Evolutionary conservation across 2,888 invertebrate genomes (phyloP).

Genomic region (Melanchra persicariae): DNA sequence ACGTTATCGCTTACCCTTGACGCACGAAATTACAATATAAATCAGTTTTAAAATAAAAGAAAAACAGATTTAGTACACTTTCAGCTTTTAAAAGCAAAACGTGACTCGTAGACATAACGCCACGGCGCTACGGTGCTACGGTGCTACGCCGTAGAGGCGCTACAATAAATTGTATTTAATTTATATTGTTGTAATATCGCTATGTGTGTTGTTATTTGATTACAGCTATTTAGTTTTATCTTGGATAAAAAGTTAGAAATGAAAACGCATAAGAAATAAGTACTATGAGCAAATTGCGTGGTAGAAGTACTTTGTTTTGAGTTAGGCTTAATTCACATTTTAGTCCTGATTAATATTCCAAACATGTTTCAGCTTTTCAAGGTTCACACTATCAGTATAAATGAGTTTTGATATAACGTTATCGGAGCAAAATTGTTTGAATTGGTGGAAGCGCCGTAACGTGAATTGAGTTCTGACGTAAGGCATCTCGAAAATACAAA

Average conservation of each 20-base stretch:
- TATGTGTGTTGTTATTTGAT: slow-evolving; percentile 59
- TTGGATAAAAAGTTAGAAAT: slow-evolving; percentile 30
- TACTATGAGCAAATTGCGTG: slow-evolving; percentile 51
- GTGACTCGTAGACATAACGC: slow-evolving; percentile 72
- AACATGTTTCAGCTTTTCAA: background rate
- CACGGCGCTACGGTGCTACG: slow-evolving; percentile 69
- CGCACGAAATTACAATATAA: slow-evolving; percentile 63
- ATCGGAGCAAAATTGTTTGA: background rate
- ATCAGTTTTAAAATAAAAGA: slow-evolving; percentile 66
- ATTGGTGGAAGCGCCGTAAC: background rate
- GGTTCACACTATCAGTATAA: slow-evolving; percentile 3
- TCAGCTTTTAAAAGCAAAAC: slow-evolving; percentile 63
- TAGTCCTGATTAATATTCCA: slow-evolving; percentile 14
- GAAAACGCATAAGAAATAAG: slow-evolving; percentile 29
- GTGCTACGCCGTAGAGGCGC: slow-evolving; percentile 71
- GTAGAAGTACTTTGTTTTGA: slow-evolving; percentile 29
- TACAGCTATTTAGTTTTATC: slow-evolving; percentile 48
- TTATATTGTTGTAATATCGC: slow-evolving; percentile 56
- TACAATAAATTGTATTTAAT: slow-evolving; percentile 75
- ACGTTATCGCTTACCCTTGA: slow-evolving; percentile 63
- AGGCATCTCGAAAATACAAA: background rate
- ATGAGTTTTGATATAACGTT: slow-evolving; percentile 4
- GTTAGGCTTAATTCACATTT: slow-evolving; percentile 11
- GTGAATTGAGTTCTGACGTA: slow-evolving; percentile 1
- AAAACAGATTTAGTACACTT: slow-evolving; percentile 55